Base-by-base conservation (phyloP, 2,888 invertebrate genomes). In the Eilema caniola region DNA sequence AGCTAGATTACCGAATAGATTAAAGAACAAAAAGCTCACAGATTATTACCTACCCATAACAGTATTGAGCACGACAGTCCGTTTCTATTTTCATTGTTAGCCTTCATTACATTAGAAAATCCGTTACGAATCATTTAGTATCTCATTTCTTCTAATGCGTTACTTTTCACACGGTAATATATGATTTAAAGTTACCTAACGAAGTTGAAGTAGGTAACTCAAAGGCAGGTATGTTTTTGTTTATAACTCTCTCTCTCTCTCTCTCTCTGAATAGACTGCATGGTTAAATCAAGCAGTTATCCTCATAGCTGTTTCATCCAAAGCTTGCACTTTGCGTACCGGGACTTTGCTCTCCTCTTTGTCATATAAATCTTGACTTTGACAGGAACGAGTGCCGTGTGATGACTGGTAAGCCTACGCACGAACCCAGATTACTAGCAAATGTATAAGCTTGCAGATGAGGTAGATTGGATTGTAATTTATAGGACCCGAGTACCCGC, bases 141-240 rank as follows among this genome's bases (percentile, higher is more conserved):
- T 69, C 57, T 31, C n/a, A 53, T 59, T 57, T 25, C 24, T 28
- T 4, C 14, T 63, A 3, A 64, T 47, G 23, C 64, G 33, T 47
- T 63, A 57, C 57, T 60, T 59, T 63, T 63, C 69, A 24, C 59
- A 69, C 63, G 31, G 37, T 57, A n/a, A 57, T 31, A 60, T 65
- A 62, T 62, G 37, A 62, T 61, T 41, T 47, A 61, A 25, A 41
- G 14, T 62, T 33, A 67, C 24, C 31, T 61, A 53, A 53, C 24
- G 31, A 53, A 20, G 23, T 53, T 31, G 23, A 53, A 53, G 61
- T 62, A 20, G 67, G 53, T 47, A 28, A 60, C 53, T 31, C 24
- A n/a, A 31, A 47, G 4, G 20, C 28, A n/a, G n/a, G 11, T 61
- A n/a, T 53, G 7, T 64, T 31, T 25, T n/a, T 25, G 25, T n/a